Evolutionary conservation across 2,888 invertebrate genomes (phyloP).

Genomic region (Ryuthela nishihirai): DNA sequence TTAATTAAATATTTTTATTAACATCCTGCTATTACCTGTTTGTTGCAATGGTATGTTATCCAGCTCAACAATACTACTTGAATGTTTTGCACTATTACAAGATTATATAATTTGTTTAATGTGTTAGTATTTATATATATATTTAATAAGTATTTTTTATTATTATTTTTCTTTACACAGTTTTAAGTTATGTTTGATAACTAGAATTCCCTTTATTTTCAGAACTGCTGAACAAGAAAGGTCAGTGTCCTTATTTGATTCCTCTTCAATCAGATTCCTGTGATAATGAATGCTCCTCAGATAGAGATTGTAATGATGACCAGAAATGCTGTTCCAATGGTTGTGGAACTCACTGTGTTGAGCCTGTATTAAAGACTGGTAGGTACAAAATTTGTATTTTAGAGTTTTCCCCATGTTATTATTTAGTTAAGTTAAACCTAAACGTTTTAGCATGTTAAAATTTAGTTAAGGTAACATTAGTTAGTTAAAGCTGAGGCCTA

Average conservation of each 20-base stretch:
- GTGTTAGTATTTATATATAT: neutral
- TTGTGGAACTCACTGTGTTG: constrained; percentile 76
- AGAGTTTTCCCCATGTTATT: too few relatives aligned
- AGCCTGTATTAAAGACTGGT: constrained; percentile 64
- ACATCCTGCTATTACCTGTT: too few relatives aligned
- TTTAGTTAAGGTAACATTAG: too few relatives aligned
- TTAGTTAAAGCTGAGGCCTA: too few relatives aligned
- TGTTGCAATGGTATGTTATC: too few relatives aligned
- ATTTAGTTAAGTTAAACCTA: too few relatives aligned
- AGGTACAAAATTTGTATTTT: too few relatives aligned
- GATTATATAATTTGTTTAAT: neutral
- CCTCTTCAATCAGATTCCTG: constrained; percentile 64
- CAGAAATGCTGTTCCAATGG: constrained; percentile 81
- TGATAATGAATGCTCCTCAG: constrained; percentile 71
- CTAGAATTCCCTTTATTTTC: neutral
- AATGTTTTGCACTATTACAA: neutral
- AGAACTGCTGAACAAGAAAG: constrained; percentile 48
- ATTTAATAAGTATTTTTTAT: too few relatives aligned
- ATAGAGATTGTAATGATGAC: constrained; percentile 67
- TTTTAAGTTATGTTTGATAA: neutral
- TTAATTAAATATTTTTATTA: too few relatives aligned
- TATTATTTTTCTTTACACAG: too few relatives aligned
- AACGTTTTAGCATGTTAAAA: too few relatives aligned
- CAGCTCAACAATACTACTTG: too few relatives aligned
- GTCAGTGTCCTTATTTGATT: constrained; percentile 79